Conservation (phyloP, 2,888 invertebrate species). For the Drosophila borealis region DNA sequence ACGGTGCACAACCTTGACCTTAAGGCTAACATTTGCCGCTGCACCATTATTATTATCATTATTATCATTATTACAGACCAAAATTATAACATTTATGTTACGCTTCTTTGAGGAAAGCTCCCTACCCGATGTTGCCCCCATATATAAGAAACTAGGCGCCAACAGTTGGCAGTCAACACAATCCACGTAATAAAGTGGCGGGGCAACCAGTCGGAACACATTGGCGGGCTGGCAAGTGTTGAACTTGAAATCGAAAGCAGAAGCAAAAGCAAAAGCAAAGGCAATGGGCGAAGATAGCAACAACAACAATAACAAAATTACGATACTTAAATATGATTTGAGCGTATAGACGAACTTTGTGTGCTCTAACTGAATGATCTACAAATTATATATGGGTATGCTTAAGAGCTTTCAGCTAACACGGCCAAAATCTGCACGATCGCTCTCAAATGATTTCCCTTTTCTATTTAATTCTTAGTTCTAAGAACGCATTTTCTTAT, state of each 20-base stretch:
- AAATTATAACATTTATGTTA: slow-evolving; percentile 81
- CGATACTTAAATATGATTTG: slow-evolving; percentile 50
- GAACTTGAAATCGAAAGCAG: slow-evolving; percentile 81
- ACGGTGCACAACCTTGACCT: slow-evolving; percentile 78
- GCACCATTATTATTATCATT: slow-evolving; percentile 49
- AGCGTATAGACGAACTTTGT: slow-evolving; percentile 22
- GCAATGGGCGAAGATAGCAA: slow-evolving; percentile 48
- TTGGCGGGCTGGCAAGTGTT: slow-evolving; percentile 66
- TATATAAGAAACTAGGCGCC: slow-evolving; percentile 28
- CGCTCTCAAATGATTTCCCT: too few relatives aligned
- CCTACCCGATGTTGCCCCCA: not conserved
- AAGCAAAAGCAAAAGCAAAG: slow-evolving; percentile 41
- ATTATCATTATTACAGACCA: slow-evolving; percentile 68
- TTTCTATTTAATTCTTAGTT: too few relatives aligned
- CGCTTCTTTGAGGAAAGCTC: slow-evolving; percentile 79
- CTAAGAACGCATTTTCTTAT: too few relatives aligned
- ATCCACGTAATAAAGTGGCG: slow-evolving; percentile 77
- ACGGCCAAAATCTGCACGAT: too few relatives aligned
- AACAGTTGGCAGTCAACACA: slow-evolving; percentile 35
- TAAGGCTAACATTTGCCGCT: slow-evolving; percentile 49
- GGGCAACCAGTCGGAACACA: slow-evolving; percentile 76
- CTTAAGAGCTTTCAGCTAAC: too few relatives aligned
- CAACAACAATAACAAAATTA: slow-evolving; percentile 36
- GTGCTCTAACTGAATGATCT: slow-evolving; percentile 22
- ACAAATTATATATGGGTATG: not conserved